These are phyloP conservation scores for Epinephelus coioides DNA, from an alignment of 2,797 vertebrate species.

Conservation along the genomic window DNA sequence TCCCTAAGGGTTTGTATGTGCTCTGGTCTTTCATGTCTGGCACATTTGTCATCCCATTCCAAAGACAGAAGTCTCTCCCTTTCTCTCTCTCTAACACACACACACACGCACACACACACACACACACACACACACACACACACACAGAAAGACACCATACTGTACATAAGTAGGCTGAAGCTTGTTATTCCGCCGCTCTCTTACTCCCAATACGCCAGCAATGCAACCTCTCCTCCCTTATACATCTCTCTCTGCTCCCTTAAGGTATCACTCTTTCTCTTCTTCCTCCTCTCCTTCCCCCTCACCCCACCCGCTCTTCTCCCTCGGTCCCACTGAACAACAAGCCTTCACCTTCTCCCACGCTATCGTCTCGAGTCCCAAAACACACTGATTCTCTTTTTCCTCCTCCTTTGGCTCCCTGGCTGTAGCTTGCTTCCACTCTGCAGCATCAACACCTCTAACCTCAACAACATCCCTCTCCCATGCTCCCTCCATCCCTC, in stretches of 20 bases:
- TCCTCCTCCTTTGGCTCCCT: conserved; percentile 54
- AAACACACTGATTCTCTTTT: conserved; percentile 57
- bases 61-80: conserved; percentile 55
- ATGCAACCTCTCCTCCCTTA: conserved; percentile 72
- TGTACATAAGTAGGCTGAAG: conserved; percentile 71
- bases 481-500: conserved; percentile 43
- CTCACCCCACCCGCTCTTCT: conserved; percentile 44
- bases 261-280: conserved; percentile 62
- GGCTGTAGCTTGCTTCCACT: conserved; percentile 50
- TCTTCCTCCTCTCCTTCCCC: conserved; percentile 16
- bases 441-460: conserved; percentile 64
- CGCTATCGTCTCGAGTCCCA: conserved; percentile 71
- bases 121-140: conserved; percentile 29
- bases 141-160: conserved; percentile 18
- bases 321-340: conserved; percentile 76
- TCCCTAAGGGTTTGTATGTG: conserved; percentile 68
- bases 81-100: neutral
- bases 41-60: conserved; percentile 79
- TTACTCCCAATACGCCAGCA: conserved; percentile 69
- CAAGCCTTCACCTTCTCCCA: conserved; percentile 79
- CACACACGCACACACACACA: too few species aligned
- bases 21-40: conserved; percentile 79
- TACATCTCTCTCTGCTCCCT: conserved; percentile 57
- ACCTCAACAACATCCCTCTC: conserved; percentile 55
- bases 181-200: conserved; percentile 76